A percentile compares a stretch with the other conserved stretches of the same genome.
Conservation (phyloP, 1,140 invertebrate species). For the Nephotettix cincticeps region DNA sequence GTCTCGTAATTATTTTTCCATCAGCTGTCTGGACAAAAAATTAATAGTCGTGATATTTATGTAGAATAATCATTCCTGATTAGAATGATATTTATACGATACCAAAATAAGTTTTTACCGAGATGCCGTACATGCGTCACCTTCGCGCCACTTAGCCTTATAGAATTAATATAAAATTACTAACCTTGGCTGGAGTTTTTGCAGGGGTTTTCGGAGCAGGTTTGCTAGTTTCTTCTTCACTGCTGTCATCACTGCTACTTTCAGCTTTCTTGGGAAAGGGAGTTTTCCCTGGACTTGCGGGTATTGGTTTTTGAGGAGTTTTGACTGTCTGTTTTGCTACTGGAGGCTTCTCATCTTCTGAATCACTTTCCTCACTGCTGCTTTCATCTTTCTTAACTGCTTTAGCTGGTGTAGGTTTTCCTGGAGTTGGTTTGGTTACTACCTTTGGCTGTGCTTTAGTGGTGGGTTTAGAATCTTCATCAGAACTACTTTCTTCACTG, state of each 20-base stretch:
- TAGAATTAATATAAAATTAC: no score
- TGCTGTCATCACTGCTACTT: background rate
- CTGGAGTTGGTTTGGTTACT: background rate
- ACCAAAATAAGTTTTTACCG: no score
- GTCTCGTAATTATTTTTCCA: no score
- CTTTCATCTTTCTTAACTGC: no score
- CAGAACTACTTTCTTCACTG: slow-evolving; percentile 4
- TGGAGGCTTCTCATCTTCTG: background rate
- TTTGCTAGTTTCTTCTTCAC: background rate
- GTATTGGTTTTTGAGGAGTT: background rate
- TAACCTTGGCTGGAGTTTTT: background rate
- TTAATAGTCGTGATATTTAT: no score
- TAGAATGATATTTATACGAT: no score
- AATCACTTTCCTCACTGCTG: slow-evolving; percentile 2
- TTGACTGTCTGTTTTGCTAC: background rate
- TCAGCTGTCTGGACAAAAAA: no score
- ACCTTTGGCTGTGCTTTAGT: background rate
- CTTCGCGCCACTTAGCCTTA: no score
- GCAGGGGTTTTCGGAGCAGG: background rate
- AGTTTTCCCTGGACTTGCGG: background rate
- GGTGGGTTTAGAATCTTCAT: background rate
- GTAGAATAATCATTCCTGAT: no score
- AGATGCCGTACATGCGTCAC: no score
- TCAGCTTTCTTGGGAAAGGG: background rate
- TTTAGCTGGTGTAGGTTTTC: background rate